Conservation (phyloP, 2,113 vertebrate genomes). For the Cephalopterus ornatus region DNA sequence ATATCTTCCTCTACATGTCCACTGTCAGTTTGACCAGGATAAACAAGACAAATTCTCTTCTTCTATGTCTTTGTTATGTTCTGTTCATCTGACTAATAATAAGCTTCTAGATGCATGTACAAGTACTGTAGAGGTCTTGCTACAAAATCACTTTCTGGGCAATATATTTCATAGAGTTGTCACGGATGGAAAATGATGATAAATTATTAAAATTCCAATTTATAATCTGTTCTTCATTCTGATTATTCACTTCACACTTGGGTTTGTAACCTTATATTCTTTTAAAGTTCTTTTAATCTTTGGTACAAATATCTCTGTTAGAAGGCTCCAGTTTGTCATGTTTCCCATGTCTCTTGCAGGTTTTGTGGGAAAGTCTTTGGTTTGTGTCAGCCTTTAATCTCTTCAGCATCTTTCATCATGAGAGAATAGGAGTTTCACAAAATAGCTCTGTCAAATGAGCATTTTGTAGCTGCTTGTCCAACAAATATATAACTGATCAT, state of each 20-base stretch:
- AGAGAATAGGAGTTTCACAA: background rate
- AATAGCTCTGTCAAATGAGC: background rate
- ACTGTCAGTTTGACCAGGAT: background rate
- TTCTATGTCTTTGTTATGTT: background rate
- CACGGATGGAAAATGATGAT: background rate
- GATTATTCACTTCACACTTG: background rate
- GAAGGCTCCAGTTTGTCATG: background rate
- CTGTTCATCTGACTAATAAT: background rate
- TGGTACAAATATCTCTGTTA: background rate
- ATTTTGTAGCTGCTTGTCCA: background rate
- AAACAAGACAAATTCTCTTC: background rate
- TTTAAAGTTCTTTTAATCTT: background rate
- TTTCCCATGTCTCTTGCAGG: background rate
- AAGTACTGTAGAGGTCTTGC: background rate
- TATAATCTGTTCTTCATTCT: background rate
- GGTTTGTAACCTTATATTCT: background rate
- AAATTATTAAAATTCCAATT: background rate
- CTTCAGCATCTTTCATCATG: background rate
- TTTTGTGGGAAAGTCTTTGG: background rate
- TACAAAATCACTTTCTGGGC: background rate
- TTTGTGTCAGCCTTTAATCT: background rate
- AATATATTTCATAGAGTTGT: background rate
- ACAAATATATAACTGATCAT: background rate
- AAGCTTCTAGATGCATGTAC: background rate
- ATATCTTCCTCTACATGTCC: background rate